Percentiles rank a stretch among this genome's conserved stretches.
phyloP scores from a whole-genome alignment of 2,113 vertebrate species.

The Picathartes gymnocephalus region DNA sequence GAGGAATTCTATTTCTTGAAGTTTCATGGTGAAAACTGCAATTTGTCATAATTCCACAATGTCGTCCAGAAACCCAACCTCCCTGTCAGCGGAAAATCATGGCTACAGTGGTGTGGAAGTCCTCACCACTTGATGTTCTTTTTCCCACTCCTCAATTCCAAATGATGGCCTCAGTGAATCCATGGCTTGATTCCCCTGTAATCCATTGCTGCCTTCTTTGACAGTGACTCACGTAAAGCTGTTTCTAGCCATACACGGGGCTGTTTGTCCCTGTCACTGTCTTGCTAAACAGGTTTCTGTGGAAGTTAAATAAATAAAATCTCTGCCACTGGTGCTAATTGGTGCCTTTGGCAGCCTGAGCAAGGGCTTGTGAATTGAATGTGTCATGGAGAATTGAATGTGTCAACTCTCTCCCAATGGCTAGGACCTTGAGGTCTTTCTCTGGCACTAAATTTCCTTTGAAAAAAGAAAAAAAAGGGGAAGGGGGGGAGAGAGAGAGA shows the following conservation, averaged over 20 bases:
- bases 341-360: constrained; percentile 47
- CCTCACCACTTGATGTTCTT: neutral
- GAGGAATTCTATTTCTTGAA: neutral
- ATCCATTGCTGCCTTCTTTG: neutral
- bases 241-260: neutral
- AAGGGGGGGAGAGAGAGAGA: accelerated
- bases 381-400: constrained; percentile 58
- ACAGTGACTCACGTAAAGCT: neutral
- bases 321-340: constrained; percentile 38
- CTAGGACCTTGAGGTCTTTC: constrained; percentile 39
- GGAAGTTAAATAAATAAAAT: constrained; percentile 53
- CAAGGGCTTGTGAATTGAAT: constrained; percentile 38
- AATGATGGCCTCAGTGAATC: neutral
- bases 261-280: neutral
- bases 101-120: neutral
- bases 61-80: neutral
- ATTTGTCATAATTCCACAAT: accelerated
- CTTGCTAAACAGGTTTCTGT: constrained; percentile 34
- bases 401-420: constrained; percentile 35
- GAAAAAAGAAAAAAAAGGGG: accelerated
- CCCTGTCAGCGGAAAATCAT: neutral
- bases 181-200: neutral
- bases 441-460: constrained; percentile 39
- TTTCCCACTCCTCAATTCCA: neutral
- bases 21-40: neutral